phyloP scores from a whole-genome alignment of 1,140 invertebrate genomes.

The Bombus consobrinus region DNA sequence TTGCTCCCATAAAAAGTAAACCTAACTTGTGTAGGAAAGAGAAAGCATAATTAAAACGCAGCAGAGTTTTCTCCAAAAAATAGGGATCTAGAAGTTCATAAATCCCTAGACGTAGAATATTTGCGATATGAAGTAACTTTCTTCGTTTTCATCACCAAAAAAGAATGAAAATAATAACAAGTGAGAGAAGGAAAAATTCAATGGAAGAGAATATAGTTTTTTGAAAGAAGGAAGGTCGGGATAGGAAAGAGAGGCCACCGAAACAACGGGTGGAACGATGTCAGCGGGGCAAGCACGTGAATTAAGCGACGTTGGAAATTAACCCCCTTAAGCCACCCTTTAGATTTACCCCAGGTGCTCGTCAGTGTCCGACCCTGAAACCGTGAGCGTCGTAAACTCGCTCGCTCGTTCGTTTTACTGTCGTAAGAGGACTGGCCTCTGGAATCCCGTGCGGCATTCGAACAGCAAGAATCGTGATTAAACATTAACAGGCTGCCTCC shows the following conservation, averaged over 20 bases:
- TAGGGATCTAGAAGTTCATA: too few species aligned
- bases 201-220: background rate
- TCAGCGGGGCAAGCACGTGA: conserved; percentile 67
- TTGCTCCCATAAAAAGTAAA: too few species aligned
- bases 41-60: too few species aligned
- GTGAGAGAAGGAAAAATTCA: background rate
- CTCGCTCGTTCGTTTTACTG: conserved; percentile 67
- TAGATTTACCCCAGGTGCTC: conserved; percentile 70
- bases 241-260: background rate
- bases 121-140: too few species aligned
- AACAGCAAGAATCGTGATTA: conserved; percentile 60
- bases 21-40: too few species aligned
- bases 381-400: conserved; percentile 65
- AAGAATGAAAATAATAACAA: background rate
- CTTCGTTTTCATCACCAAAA: background rate
- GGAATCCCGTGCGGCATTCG: conserved; percentile 59
- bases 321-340: conserved; percentile 67
- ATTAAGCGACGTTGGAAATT: conserved; percentile 69
- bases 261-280: conserved; percentile 61
- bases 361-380: conserved; percentile 71
- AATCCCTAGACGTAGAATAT: too few species aligned
- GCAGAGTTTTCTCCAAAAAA: too few species aligned
- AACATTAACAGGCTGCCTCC: conserved; percentile 60
- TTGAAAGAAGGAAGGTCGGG: background rate
- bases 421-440: conserved; percentile 53